These are phyloP conservation scores for Corythornis madagascariensis DNA, from an alignment of 2,113 vertebrate species.

Conservation along the genomic window DNA sequence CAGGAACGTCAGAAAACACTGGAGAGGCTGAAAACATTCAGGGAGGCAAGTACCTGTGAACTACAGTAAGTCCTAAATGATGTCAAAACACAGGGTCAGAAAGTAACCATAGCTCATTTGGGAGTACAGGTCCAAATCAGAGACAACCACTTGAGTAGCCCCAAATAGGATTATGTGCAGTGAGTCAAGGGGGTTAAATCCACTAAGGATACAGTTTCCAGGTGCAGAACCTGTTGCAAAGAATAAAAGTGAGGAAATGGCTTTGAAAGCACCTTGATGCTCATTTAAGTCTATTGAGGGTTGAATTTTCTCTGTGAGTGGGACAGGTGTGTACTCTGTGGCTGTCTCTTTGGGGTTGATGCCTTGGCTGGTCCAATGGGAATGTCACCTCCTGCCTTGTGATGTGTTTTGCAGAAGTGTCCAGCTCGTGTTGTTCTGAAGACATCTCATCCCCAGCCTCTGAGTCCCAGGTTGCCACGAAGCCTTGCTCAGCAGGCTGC, in stretches of 20 bases:
- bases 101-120: background rate
- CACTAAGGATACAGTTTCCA: background rate
- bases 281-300: background rate
- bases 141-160: background rate
- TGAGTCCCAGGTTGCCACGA: background rate
- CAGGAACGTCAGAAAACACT: slow-evolving; percentile 92
- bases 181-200: background rate
- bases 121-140: background rate
- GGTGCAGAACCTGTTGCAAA: background rate
- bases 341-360: background rate
- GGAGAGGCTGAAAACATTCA: slow-evolving; percentile 88
- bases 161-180: background rate
- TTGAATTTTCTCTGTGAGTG: background rate
- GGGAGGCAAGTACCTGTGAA: slow-evolving; percentile 80
- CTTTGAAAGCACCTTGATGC: background rate
- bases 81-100: background rate
- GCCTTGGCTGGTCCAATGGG: background rate
- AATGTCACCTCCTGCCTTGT: background rate
- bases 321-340: background rate
- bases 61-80: background rate
- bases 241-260: background rate
- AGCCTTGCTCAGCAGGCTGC: background rate
- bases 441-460: slow-evolving; percentile 63
- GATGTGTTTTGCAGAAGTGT: slow-evolving; percentile 76
- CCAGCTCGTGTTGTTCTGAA: slow-evolving; percentile 79